Evolutionary conservation across 2,797 vertebrate species (phyloP), one percentile per base, ranked within the genome.

Genomic region (Dromococcyx pavoninus): DNA sequence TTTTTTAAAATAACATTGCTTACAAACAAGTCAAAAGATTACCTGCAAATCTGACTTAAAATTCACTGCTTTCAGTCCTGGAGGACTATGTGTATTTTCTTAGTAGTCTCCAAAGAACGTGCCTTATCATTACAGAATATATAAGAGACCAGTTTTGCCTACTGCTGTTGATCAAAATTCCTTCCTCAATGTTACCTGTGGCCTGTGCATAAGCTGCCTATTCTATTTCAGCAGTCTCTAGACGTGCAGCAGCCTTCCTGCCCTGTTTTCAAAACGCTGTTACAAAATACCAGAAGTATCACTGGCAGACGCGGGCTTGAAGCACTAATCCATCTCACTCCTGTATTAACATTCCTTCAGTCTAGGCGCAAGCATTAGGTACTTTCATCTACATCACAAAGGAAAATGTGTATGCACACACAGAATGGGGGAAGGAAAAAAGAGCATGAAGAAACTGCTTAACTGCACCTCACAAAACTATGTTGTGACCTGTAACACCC

Each of bases 321-420:
- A 77, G 13, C 48, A 37, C 14, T 33, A 0, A 67, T 18, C 27
- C 25, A 12, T 7, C 7, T 56, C 11, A 62, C 9, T 24, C 24
- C 5, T n/a, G 33, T 3, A 48, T 23, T 32, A 77, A 48, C 30
- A 54, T 1, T 39, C 11, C 46, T 60, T 21, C 79, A 30, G 11
- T 2, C 57, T 19, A 37, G 35, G 28, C 0, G 2, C 7, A n/a
- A 77, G 57, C 21, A 21, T n/a, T 14, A 37, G 9, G 10, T 16
- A 73, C 9, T 9, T 69, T 44, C 17, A 56, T 8, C 39, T 32
- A 44, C 28, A 14, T 50, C 74, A 53, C 27, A 37, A 41, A 8
- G 17, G 30, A 78, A 70, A 4, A 62, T 0, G 0, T 7, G 30
- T 6, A 22, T 2, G 1, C 7, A 4, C 5, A 24, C 37, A 33